phyloP scores from a whole-genome alignment of 2,797 vertebrate species.

The Anguilla anguilla region DNA sequence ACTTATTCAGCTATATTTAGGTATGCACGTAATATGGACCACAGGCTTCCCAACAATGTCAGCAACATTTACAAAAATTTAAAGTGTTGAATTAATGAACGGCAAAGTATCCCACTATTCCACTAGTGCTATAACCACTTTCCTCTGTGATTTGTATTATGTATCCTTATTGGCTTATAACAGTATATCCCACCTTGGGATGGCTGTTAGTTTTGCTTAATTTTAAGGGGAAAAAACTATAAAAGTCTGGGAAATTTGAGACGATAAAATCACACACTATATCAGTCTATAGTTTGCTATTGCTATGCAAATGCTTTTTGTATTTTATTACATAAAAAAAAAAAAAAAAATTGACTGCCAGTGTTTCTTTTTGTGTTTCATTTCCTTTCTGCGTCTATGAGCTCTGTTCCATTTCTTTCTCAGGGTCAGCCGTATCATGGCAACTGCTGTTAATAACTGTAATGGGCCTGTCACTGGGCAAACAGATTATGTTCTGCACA shows the following conservation, averaged over 20 bases:
- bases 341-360: neutral
- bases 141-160: neutral
- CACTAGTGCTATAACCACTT: neutral
- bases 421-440: neutral
- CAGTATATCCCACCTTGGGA: too few species aligned
- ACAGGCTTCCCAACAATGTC: neutral
- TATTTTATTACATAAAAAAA: too few species aligned
- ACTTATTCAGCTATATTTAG: neutral
- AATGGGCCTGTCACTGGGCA: conserved; percentile 4
- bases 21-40: neutral
- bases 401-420: neutral
- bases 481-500: conserved; percentile 8
- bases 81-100: neutral
- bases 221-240: neutral
- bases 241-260: neutral
- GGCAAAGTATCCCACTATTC: neutral
- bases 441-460: neutral
- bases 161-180: neutral
- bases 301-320: too few species aligned
- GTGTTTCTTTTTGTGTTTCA: neutral
- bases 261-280: neutral
- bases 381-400: neutral
- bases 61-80: neutral
- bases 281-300: neutral
- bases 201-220: neutral